Evolutionary conservation across 2,113 vertebrate genomes (phyloP).

Genomic region (Acrocephalus arundinaceus): DNA sequence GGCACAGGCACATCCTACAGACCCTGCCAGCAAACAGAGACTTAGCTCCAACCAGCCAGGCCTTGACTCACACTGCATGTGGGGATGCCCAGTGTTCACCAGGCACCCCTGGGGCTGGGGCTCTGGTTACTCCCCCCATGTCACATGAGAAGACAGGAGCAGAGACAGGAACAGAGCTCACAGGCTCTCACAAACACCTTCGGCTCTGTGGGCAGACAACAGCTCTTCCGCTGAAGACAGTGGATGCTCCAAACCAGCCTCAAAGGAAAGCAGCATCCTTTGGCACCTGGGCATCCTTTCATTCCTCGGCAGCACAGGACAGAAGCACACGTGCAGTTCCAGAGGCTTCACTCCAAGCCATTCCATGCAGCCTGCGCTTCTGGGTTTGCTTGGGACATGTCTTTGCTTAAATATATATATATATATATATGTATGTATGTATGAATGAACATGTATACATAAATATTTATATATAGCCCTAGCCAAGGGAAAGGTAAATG

Average conservation of each 20-base stretch:
- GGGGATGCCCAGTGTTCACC: neutral
- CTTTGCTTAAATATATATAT: slow-evolving; percentile 31
- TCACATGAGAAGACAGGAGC: neutral
- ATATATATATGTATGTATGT: neutral
- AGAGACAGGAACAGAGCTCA: neutral
- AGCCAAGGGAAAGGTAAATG: slow-evolving; percentile 9
- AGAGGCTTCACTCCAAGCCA: slow-evolving; percentile 24
- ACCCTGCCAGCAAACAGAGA: neutral
- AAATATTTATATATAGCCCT: slow-evolving; percentile 48
- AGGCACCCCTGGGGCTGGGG: fast-evolving
- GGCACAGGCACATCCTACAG: neutral
- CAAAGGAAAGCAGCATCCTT: neutral
- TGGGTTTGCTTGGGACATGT: neutral
- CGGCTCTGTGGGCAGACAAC: neutral
- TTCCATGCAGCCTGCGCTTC: slow-evolving; percentile 13
- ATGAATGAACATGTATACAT: slow-evolving; percentile 47
- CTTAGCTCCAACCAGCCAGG: neutral
- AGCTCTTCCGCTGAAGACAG: neutral
- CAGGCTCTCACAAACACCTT: neutral
- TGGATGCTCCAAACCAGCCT: neutral
- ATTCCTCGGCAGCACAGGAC: neutral
- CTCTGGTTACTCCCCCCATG: neutral
- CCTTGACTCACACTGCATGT: fast-evolving
- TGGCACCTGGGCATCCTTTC: neutral
- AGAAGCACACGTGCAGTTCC: neutral